Conservation (phyloP, 2,797 vertebrate genomes). For the Periophthalmus magnuspinnatus region DNA sequence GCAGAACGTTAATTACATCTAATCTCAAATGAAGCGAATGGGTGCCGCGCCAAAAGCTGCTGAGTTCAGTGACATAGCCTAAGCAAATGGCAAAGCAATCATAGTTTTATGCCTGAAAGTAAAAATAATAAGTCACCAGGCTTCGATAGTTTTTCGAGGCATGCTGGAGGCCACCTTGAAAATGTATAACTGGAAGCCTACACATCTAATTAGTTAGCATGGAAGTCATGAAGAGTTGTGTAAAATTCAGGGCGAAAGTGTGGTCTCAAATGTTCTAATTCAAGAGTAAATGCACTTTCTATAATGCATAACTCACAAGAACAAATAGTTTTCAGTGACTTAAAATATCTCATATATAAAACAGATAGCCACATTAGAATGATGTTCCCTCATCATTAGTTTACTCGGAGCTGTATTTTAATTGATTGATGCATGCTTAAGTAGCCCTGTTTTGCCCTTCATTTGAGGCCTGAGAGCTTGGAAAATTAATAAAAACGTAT, state of each 20-base stretch:
- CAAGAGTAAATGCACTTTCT: not conserved
- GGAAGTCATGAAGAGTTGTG: not conserved
- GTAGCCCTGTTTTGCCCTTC: too few species aligned
- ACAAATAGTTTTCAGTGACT: not conserved
- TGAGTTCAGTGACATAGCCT: not conserved
- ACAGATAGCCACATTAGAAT: too few species aligned
- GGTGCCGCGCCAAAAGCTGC: slow-evolving; percentile 1
- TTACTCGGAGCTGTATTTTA: too few species aligned
- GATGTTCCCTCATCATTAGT: too few species aligned
- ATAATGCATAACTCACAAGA: not conserved
- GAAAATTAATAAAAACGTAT: too few species aligned
- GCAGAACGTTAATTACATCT: slow-evolving; percentile 48
- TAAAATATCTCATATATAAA: not conserved
- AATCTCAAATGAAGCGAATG: slow-evolving; percentile 47
- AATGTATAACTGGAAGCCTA: not conserved
- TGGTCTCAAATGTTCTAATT: not conserved
- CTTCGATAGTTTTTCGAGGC: not conserved
- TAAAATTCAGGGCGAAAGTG: not conserved
- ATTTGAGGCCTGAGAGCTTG: too few species aligned
- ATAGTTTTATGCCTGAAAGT: not conserved
- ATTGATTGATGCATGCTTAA: too few species aligned
- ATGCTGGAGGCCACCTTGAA: slow-evolving; percentile 1
- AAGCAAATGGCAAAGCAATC: slow-evolving; percentile 17
- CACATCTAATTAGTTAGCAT: not conserved
- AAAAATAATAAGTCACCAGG: not conserved